phyloP scores from a whole-genome alignment of 1,140 invertebrate genomes.

The Bicyclus anynana region DNA sequence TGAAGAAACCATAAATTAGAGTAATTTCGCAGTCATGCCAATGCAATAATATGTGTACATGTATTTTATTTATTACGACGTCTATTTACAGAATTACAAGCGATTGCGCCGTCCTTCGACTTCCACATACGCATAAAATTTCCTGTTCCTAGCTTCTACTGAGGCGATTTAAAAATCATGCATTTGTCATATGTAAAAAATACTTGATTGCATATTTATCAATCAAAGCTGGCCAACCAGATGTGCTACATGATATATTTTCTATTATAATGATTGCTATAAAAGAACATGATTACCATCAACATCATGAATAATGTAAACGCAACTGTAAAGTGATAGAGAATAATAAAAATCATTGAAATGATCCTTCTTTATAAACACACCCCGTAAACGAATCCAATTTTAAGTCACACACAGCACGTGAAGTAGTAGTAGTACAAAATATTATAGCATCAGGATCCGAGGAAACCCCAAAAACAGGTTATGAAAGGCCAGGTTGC shows the following conservation, averaged over 20 bases:
- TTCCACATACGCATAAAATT: constrained; percentile 17
- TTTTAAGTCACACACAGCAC: constrained; percentile 36
- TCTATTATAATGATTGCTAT: constrained; percentile 12
- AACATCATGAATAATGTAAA: constrained; percentile 25
- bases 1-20: background rate
- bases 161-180: constrained; percentile 4
- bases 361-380: constrained; percentile 12
- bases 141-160: constrained; percentile 14
- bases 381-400: constrained; percentile 28
- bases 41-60: background rate
- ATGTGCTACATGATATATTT: constrained; percentile 8
- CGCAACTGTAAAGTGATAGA: constrained; percentile 14
- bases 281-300: constrained; percentile 10
- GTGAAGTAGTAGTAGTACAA: constrained; percentile 40
- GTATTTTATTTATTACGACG: constrained; percentile 16
- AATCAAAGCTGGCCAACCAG: constrained; percentile 17
- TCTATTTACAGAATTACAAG: constrained; percentile 13
- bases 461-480: constrained; percentile 73
- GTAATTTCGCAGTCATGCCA: background rate
- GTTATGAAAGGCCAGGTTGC: constrained; percentile 71
- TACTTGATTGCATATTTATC: constrained; percentile 10
- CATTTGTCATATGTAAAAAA: constrained; percentile 10
- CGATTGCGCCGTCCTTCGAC: constrained; percentile 14
- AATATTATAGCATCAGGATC: constrained; percentile 40
- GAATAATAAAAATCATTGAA: background rate